Base-by-base conservation (phyloP, 2,797 vertebrate species). In the Pristis pectinata region DNA sequence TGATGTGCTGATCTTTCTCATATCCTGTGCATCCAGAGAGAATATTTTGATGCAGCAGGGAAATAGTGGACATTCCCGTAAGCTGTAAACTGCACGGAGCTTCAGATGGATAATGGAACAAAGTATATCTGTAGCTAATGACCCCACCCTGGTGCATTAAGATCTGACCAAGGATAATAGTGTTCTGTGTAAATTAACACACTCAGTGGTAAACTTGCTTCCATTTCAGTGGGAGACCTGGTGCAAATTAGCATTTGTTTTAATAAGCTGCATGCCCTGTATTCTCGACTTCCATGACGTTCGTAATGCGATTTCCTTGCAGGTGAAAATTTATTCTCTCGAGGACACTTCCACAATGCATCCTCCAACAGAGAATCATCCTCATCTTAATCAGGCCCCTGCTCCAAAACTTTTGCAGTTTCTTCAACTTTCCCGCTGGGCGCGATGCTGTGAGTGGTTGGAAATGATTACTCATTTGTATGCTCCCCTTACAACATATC, bases 101-200 rank as follows among this genome's bases (percentile, higher is more conserved):
- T 74, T 49, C 49, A 76, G 70, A 76, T 53, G 49, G 92, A 94
- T 94, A 94, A 94, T 94, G 44, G 27, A 94, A 94, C 92, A 76
- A 91, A 74, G 41, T 74, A 76, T 34, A 94, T 97, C 97, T 97
- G 98, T 98, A 98, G 98, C 98, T 98, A 97, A 97, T 97, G 97
- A 97, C 96, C 97, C 96, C 97, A 97, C 97, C 96, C 97, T 97
- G 97, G 98, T 98, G 98, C 97, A 97, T 97, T 97, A 97, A 97
- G 8, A 96, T 97, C 97, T 96, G 96, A 96, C 97, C 97, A 97
- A 97, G 98, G 98, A 97, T 96, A 97, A 98, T 97, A 97, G 98
- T 98, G 98, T 99, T 98, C 98, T 97, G 97, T 96, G 96, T 97
- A 99, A 99, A 99, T 99, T 99, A 99, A 98, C 98, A 98, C 98